Conservation (phyloP, 2,797 vertebrate genomes). For the Gymnothorax reevesii region DNA sequence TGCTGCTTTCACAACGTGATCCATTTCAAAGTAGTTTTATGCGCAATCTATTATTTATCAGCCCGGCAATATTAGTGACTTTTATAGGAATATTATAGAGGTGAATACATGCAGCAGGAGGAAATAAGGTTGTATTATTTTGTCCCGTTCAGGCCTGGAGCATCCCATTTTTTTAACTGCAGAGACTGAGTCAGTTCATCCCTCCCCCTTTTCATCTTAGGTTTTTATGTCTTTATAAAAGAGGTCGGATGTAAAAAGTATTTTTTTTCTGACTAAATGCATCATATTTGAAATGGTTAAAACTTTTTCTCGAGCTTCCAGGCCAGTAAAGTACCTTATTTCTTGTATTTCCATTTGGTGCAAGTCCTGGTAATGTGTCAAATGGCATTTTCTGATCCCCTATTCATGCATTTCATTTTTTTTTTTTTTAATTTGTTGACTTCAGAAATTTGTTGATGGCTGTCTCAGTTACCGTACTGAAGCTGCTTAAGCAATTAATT, state of each 20-base stretch:
- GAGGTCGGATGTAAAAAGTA: not conserved
- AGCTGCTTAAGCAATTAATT: not conserved
- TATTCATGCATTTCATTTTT: not conserved
- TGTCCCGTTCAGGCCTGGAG: not conserved
- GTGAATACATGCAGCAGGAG: not conserved
- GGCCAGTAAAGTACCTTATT: not conserved
- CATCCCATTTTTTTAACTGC: not conserved
- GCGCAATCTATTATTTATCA: conserved; percentile 45
- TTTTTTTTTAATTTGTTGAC: not conserved
- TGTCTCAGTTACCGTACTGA: not conserved
- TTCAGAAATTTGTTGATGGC: not conserved
- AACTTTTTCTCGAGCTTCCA: not conserved
- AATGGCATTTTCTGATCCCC: not conserved
- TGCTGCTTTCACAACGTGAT: conserved; percentile 16
- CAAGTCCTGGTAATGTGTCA: not conserved
- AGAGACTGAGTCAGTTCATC: not conserved
- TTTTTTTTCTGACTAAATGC: not conserved
- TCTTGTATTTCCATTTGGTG: not conserved
- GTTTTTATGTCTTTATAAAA: not conserved
- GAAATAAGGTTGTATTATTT: not conserved
- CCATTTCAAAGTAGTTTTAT: conserved; percentile 36
- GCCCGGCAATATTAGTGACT: conserved; percentile 28
- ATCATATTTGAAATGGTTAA: not conserved
- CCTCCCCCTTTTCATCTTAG: not conserved
- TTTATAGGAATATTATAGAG: conserved; percentile 28